Evolutionary conservation across 2,113 vertebrate species (phyloP).

Genomic region (Coryphaenoides rupestris): DNA sequence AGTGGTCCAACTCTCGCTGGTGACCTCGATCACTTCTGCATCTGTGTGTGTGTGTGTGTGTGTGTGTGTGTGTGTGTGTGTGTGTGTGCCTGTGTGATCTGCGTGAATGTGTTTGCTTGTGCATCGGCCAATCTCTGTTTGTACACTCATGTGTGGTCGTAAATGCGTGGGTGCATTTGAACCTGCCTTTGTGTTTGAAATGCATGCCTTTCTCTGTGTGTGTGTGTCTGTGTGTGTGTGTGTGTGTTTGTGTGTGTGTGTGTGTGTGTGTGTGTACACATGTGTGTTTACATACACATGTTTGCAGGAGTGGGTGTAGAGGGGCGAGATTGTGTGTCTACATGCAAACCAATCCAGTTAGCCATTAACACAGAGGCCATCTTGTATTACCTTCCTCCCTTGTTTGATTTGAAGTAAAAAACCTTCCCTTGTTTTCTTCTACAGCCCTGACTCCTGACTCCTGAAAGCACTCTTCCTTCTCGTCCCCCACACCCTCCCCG

Average conservation of each 20-base stretch:
- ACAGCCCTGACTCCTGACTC: neutral
- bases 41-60: neutral
- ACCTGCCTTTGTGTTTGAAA: too few relatives aligned
- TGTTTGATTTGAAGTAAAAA: slow-evolving; percentile 40
- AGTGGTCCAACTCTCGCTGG: slow-evolving; percentile 2
- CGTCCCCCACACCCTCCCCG: neutral
- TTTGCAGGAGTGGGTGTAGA: slow-evolving; percentile 20
- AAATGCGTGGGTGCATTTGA: too few relatives aligned
- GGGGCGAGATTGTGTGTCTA: slow-evolving; percentile 2
- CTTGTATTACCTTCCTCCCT: slow-evolving; percentile 37
- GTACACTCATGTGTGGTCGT: too few relatives aligned
- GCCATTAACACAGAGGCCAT: slow-evolving; percentile 49
- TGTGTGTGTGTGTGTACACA: slow-evolving; percentile 11
- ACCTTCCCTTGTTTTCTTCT: slow-evolving; percentile 20
- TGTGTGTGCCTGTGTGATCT: neutral
- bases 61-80: neutral
- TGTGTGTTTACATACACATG: slow-evolving; percentile 23
- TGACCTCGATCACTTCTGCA: neutral
- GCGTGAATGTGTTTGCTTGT: neutral
- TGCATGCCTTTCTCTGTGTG: too few relatives aligned
- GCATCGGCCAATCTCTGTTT: neutral
- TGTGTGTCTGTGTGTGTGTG: slow-evolving; percentile 3
- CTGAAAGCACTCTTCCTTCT: neutral
- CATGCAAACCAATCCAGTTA: slow-evolving; percentile 35
- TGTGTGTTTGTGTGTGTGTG: slow-evolving; percentile 12